These are phyloP conservation scores for Haemorhous mexicanus DNA, from an alignment of 2,113 vertebrate species.

Conservation along the genomic window DNA sequence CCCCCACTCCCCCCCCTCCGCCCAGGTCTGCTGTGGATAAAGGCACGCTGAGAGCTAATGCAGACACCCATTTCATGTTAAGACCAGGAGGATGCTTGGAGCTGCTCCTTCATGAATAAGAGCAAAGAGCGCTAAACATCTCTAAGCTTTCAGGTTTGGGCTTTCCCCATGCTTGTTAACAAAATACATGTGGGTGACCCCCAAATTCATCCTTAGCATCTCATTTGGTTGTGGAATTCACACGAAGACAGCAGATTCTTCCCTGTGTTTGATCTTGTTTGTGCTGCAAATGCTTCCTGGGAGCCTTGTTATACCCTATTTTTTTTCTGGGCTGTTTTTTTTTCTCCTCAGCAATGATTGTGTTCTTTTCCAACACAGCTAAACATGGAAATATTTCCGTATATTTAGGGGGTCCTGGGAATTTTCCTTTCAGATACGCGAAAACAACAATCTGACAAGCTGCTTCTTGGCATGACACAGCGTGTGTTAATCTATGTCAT, in stretches of 20 bases:
- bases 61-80: background rate
- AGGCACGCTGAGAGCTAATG: rapidly evolving
- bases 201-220: background rate
- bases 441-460: constrained; percentile 65
- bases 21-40: background rate
- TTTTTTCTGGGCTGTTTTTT: constrained; percentile 3
- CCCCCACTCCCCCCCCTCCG: rapidly evolving
- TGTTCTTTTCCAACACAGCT: constrained; percentile 55
- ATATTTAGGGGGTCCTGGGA: constrained; percentile 54
- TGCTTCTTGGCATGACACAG: constrained; percentile 67
- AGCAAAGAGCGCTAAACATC: background rate
- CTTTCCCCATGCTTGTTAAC: background rate
- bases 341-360: background rate
- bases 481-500: constrained; percentile 47
- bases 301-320: background rate
- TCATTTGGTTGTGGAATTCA: background rate
- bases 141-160: background rate
- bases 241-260: background rate
- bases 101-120: background rate
- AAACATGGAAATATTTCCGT: constrained; percentile 43
- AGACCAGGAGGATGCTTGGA: background rate
- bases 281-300: background rate
- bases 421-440: constrained; percentile 67
- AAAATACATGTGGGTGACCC: background rate
- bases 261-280: background rate